Evolutionary conservation across 2,797 vertebrate species (phyloP), one percentile per base, ranked within the genome.

Genomic region (Gila robusta): DNA sequence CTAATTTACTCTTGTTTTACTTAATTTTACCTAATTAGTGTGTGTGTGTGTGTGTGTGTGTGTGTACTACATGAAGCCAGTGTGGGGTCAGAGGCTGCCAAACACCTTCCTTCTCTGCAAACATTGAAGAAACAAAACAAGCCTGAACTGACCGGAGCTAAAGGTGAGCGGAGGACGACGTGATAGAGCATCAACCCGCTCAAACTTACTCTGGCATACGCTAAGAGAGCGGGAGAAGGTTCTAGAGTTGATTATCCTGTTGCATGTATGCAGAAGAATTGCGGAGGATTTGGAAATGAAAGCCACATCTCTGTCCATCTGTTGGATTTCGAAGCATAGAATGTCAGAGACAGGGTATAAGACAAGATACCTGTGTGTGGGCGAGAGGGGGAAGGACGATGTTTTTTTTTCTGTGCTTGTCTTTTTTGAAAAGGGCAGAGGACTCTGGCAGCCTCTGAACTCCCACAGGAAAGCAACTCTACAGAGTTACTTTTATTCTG

Each of bases 371-470:
- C 59, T 84, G 21, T 4, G 5, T 83, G 76, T 76, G 35, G 72
- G 73, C 35, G 64, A 66, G 66, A 52, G 41, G 8, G 44, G 76
- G 16, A n/a, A 28, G n/a, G 81, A 44, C 6, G 41, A 19, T 28
- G 2, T 77, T 85, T 88, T n/a, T 72, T 10, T 67, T 69, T 69
- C 49, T 69, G 52, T 79, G 70, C 54, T 72, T 64, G 56, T 83
- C 81, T 84, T 84, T 49, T 52, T 77, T 84, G 73, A 84, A 67
- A 84, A 84, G 82, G 82, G 82, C 82, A 84, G 62, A 84, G 59
- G 72, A 76, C 44, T 64, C 82, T 76, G 82, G 73, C 59, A 76
- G 82, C 59, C 5, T 84, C 73, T 77, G 72, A 77, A 84, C 82
- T 84, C 73, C 62, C 62, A 84, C 62, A 78, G 74, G 83, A 84